Percentiles rank a stretch among this genome's conserved stretches.
Conservation (phyloP, 2,113 vertebrate species). For the Rhinopomastus cyanomelas region DNA sequence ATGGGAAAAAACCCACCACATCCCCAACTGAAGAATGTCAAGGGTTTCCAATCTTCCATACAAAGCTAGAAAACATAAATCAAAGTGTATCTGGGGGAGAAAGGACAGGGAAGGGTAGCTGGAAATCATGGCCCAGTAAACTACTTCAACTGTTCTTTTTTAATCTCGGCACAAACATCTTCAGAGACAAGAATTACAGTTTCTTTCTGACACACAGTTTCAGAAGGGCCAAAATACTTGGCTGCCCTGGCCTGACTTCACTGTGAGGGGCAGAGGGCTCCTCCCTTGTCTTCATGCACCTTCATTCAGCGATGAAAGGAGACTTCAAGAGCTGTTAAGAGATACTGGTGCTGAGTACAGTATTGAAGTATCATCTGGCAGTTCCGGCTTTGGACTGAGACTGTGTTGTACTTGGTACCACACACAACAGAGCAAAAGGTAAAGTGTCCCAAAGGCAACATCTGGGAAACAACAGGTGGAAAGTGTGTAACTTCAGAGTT, state of each 20-base stretch:
- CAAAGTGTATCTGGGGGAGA: background rate
- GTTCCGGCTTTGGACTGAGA: background rate
- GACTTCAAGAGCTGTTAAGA: background rate
- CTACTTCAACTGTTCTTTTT: background rate
- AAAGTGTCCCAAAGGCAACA: background rate
- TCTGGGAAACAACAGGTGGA: background rate
- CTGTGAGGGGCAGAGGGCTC: background rate
- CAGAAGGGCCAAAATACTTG: background rate
- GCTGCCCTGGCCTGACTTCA: background rate
- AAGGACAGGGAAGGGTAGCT: background rate
- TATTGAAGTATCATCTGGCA: background rate
- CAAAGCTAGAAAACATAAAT: background rate
- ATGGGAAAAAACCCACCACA: background rate
- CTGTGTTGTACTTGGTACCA: background rate
- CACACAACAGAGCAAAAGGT: background rate
- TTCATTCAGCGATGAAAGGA: background rate
- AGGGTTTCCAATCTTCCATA: background rate
- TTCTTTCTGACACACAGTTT: background rate
- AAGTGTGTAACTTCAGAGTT: background rate
- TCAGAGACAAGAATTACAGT: background rate
- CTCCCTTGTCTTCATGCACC: background rate
- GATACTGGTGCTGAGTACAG: background rate
- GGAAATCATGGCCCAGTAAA: background rate
- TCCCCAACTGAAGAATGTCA: background rate
- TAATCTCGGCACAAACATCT: background rate